phyloP scores from a whole-genome alignment of 2,113 vertebrate genomes.

The Hemichromis elongatus region DNA sequence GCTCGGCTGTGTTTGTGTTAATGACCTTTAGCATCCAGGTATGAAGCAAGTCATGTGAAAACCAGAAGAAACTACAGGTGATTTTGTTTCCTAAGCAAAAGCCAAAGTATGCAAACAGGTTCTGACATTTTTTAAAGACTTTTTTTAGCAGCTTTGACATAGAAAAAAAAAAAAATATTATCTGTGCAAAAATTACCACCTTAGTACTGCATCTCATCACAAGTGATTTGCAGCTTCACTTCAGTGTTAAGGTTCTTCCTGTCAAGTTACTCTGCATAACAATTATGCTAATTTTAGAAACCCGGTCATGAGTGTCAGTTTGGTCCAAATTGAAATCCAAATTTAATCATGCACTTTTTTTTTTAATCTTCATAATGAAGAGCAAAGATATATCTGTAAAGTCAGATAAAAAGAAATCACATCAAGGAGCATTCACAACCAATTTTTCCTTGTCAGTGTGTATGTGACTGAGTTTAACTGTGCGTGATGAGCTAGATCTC shows the following conservation, averaged over 20 bases:
- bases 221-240: slow-evolving; percentile 4
- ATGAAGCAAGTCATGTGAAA: neutral
- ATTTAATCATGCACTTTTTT: neutral
- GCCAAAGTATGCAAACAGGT: neutral
- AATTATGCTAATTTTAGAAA: slow-evolving; percentile 46
- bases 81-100: neutral
- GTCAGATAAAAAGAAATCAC: slow-evolving; percentile 10
- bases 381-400: neutral
- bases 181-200: neutral
- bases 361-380: neutral
- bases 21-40: neutral
- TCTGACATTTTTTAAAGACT: neutral
- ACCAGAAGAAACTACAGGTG: neutral
- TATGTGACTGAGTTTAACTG: neutral
- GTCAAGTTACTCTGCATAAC: slow-evolving; percentile 20
- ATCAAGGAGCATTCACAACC: neutral
- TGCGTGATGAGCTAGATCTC: neutral
- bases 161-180: neutral
- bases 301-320: slow-evolving; percentile 1
- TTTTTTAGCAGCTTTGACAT: neutral
- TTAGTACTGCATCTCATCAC: neutral
- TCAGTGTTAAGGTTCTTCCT: neutral
- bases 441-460: neutral
- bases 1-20: neutral
- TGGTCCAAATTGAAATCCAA: slow-evolving; percentile 15